phyloP scores from a whole-genome alignment of 2,888 invertebrate species.

The Nomada lathburiana region DNA sequence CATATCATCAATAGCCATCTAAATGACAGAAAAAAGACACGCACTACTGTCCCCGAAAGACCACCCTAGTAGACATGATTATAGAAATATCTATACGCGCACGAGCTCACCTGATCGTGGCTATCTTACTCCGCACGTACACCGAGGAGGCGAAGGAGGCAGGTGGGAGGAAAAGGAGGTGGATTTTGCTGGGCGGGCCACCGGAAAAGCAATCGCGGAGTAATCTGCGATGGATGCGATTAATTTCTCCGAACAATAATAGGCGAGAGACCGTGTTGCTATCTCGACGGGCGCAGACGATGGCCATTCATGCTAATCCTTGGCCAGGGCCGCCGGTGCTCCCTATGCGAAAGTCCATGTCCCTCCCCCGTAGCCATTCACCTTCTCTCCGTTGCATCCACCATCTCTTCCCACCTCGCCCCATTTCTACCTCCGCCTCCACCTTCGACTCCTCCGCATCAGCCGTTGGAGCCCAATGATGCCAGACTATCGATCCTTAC shows the following conservation, averaged over 20 bases:
- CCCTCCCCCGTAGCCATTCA: constrained; percentile 60
- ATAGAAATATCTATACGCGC: constrained; percentile 27
- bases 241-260: constrained; percentile 81
- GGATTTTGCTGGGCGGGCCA: constrained; percentile 60
- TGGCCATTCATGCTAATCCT: constrained; percentile 81
- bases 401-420: constrained; percentile 54
- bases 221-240: constrained; percentile 80
- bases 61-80: no score
- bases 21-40: no score
- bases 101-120: constrained; percentile 42
- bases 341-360: constrained; percentile 68
- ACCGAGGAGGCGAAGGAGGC: background rate
- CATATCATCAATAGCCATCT: no score
- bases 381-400: constrained; percentile 63
- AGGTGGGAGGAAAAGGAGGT: constrained; percentile 15
- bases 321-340: constrained; percentile 67
- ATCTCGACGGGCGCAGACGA: constrained; percentile 78
- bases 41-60: no score
- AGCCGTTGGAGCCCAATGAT: constrained; percentile 76
- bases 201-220: constrained; percentile 74
- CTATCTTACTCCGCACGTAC: constrained; percentile 19
- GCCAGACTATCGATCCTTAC: constrained; percentile 81
- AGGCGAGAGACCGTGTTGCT: constrained; percentile 74
- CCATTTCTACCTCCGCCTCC: constrained; percentile 59
- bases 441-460: constrained; percentile 71